Conservation (phyloP, 2,888 invertebrate genomes). For the Zygaena filipendulae region DNA sequence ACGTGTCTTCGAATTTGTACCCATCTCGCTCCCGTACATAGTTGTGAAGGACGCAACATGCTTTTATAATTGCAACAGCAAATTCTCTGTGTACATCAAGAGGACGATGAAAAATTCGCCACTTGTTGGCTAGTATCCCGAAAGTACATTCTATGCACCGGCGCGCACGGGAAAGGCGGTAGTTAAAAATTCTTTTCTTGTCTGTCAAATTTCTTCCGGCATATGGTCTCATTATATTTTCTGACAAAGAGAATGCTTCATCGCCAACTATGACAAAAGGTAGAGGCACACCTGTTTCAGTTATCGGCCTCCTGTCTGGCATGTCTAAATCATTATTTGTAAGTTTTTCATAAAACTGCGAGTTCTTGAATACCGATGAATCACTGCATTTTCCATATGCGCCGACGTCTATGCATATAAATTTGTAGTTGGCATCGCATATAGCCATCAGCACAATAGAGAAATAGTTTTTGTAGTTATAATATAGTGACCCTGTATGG, state of each 20-base stretch:
- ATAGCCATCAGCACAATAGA: slow-evolving; percentile 17
- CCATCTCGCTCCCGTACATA: slow-evolving; percentile 5
- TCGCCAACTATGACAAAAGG: too few relatives aligned
- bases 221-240: slow-evolving; percentile 3
- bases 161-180: slow-evolving; percentile 3
- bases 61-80: slow-evolving; percentile 3
- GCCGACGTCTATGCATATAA: slow-evolving; percentile 15
- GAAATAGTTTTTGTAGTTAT: slow-evolving; percentile 16
- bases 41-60: slow-evolving; percentile 6
- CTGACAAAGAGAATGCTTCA: slow-evolving; percentile 1
- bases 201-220: slow-evolving; percentile 1
- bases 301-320: too few relatives aligned
- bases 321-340: too few relatives aligned
- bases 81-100: slow-evolving; percentile 4
- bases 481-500: slow-evolving; percentile 17
- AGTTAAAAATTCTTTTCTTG: slow-evolving; percentile 4
- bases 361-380: too few relatives aligned
- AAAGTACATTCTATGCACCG: slow-evolving; percentile 5
- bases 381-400: too few relatives aligned
- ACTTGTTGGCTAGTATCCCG: slow-evolving; percentile 2
- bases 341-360: too few relatives aligned
- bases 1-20: too few relatives aligned
- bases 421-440: slow-evolving; percentile 13
- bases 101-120: slow-evolving; percentile 6
- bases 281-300: too few relatives aligned